phyloP scores from a whole-genome alignment of 2,113 vertebrate species.

The Pandion haliaetus region DNA sequence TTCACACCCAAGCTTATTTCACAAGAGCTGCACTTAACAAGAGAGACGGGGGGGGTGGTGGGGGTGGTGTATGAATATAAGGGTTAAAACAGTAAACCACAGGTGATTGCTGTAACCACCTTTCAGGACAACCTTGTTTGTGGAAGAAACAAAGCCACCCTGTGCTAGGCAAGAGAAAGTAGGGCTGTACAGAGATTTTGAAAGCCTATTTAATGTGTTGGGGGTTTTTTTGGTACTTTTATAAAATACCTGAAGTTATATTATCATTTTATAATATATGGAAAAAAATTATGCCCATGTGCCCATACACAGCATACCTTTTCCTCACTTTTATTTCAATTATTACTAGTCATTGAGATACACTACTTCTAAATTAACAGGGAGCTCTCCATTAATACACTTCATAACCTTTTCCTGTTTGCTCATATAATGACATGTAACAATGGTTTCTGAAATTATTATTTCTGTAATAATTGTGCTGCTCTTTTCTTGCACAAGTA shows the following conservation, averaged over 20 bases:
- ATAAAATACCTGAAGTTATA: neutral
- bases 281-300: neutral
- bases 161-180: neutral
- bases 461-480: neutral
- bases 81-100: neutral
- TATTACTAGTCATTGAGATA: neutral
- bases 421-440: neutral
- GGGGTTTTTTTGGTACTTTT: neutral
- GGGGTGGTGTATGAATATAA: accelerated
- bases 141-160: neutral
- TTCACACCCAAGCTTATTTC: neutral
- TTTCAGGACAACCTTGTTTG: neutral
- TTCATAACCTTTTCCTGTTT: neutral
- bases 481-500: neutral
- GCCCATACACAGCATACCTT: neutral
- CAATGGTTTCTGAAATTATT: neutral
- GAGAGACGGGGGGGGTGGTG: neutral
- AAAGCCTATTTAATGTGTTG: neutral
- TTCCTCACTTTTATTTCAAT: neutral
- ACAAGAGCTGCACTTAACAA: neutral
- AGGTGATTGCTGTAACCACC: neutral
- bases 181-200: neutral
- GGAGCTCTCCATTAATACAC: neutral
- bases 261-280: neutral
- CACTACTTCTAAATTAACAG: neutral